A percentile compares a stretch with the other conserved stretches of the same genome.
Evolutionary conservation across 2,888 invertebrate species (phyloP).

Genomic region (Hirudinaria manillensis): DNA sequence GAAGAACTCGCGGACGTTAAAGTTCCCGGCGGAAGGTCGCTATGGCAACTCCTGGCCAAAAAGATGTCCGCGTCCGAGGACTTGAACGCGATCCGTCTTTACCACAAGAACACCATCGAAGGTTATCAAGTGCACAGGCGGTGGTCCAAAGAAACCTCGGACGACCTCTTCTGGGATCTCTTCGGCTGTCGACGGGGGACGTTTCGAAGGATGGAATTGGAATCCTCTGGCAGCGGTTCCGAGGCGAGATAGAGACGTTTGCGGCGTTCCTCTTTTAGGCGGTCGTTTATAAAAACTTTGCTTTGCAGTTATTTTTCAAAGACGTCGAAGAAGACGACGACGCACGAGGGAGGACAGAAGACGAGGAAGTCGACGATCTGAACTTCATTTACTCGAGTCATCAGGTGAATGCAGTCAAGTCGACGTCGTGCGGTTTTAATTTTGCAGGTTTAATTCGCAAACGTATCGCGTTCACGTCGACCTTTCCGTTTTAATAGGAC

Average conservation of each 20-base stretch:
- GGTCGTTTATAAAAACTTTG: too few species aligned
- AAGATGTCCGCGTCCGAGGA: not conserved
- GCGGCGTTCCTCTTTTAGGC: too few species aligned
- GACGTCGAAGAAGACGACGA: not conserved
- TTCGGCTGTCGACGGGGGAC: not conserved
- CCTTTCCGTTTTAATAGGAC: too few species aligned
- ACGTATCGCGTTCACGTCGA: too few species aligned
- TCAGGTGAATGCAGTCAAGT: not conserved
- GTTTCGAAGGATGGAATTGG: not conserved
- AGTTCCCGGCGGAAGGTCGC: not conserved
- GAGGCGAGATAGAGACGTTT: not conserved
- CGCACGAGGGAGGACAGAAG: not conserved
- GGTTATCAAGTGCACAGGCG: not conserved
- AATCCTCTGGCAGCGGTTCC: not conserved
- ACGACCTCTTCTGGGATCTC: not conserved
- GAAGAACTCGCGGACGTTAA: not conserved
- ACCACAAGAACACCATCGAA: not conserved
- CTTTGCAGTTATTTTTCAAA: too few species aligned
- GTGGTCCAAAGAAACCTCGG: not conserved
- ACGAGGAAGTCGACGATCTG: conserved; percentile 17
- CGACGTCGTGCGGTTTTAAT: too few species aligned
- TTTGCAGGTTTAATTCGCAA: too few species aligned
- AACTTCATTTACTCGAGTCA: conserved; percentile 5
- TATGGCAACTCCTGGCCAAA: not conserved
- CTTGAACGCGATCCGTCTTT: not conserved